Percentiles rank a stretch among this genome's conserved stretches.
Conservation (phyloP, 1,140 invertebrate genomes). For the Drosophila sechellia region DNA sequence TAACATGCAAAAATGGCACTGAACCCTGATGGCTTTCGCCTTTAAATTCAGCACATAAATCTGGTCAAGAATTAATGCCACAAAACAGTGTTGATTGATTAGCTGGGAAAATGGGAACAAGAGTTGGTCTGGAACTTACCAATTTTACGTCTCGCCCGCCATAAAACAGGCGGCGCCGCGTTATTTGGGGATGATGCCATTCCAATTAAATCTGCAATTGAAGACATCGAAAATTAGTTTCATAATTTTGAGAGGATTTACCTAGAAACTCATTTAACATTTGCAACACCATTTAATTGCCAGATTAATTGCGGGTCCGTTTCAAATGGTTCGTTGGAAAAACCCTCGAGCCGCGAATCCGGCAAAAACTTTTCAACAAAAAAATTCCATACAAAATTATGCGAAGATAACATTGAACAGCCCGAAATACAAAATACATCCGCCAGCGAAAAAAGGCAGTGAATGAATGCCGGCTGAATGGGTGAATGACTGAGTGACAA, state of each 20-base stretch:
- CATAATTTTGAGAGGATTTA: conserved; percentile 19
- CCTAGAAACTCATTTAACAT: conserved; percentile 19
- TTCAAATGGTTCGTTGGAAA: conserved; percentile 25
- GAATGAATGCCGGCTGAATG: conserved; percentile 39
- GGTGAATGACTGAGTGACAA: conserved; percentile 66
- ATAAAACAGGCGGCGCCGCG: conserved; percentile 91
- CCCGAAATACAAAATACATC: conserved; percentile 54
- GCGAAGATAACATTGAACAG: conserved; percentile 48
- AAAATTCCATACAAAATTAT: conserved; percentile 8
- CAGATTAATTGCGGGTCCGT: conserved; percentile 45
- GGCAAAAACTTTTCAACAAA: conserved; percentile 34
- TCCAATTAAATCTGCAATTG: conserved; percentile 49
- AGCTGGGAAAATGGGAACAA: conserved; percentile 2
- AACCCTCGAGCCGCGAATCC: conserved; percentile 32
- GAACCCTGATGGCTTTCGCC: conserved; percentile 9
- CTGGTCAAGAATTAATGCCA: conserved; percentile 28
- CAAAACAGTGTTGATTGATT: conserved; percentile 20
- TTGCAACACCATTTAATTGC: conserved; percentile 39
- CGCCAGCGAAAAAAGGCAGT: conserved; percentile 43
- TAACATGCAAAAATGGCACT: conserved; percentile 39
- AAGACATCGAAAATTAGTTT: conserved; percentile 14
- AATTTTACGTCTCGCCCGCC: conserved; percentile 90
- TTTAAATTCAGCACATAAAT: conserved; percentile 26
- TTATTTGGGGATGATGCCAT: conserved; percentile 89
- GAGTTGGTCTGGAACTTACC: conserved; percentile 86